These are phyloP conservation scores for Cacoxenus indagator DNA, from an alignment of 2,888 invertebrate species.

Conservation along the genomic window DNA sequence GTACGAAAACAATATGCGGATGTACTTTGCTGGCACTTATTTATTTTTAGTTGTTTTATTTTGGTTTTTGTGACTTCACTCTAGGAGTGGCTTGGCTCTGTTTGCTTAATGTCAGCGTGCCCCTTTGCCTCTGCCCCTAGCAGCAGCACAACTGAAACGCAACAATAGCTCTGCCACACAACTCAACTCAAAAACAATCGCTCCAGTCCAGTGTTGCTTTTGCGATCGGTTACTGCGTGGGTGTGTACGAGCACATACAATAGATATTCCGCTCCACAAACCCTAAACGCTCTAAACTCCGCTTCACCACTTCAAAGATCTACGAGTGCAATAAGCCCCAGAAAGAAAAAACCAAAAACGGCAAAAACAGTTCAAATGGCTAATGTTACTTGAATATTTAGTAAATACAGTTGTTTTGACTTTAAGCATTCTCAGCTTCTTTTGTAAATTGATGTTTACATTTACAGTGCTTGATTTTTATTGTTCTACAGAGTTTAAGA, in stretches of 20 bases:
- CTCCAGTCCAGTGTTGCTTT: neutral
- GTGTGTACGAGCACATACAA: slow-evolving; percentile 18
- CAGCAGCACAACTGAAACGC: slow-evolving; percentile 2
- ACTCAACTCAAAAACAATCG: neutral
- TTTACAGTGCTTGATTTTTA: slow-evolving; percentile 32
- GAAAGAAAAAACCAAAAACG: neutral
- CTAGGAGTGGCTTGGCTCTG: slow-evolving; percentile 52
- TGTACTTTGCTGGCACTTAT: slow-evolving; percentile 38
- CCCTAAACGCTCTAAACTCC: slow-evolving; percentile 22
- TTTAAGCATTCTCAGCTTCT: slow-evolving; percentile 35
- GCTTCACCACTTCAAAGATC: slow-evolving; percentile 31
- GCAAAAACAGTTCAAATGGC: slow-evolving; percentile 11
- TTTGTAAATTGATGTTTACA: slow-evolving; percentile 32
- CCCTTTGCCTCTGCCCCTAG: neutral
- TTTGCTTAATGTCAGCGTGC: slow-evolving; percentile 9
- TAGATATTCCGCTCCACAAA: slow-evolving; percentile 52
- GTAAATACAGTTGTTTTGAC: slow-evolving; percentile 26
- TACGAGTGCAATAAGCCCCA: neutral
- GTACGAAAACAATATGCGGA: slow-evolving; percentile 55
- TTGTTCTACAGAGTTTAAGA: too few species aligned
- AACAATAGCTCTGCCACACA: neutral
- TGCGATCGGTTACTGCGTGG: slow-evolving; percentile 13
- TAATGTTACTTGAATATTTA: slow-evolving; percentile 23
- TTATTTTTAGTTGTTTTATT: too few species aligned
- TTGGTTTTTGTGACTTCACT: slow-evolving; percentile 15